These are phyloP conservation scores for Rhinoraja longicauda DNA, from an alignment of 2,797 vertebrate species.

Conservation along the genomic window DNA sequence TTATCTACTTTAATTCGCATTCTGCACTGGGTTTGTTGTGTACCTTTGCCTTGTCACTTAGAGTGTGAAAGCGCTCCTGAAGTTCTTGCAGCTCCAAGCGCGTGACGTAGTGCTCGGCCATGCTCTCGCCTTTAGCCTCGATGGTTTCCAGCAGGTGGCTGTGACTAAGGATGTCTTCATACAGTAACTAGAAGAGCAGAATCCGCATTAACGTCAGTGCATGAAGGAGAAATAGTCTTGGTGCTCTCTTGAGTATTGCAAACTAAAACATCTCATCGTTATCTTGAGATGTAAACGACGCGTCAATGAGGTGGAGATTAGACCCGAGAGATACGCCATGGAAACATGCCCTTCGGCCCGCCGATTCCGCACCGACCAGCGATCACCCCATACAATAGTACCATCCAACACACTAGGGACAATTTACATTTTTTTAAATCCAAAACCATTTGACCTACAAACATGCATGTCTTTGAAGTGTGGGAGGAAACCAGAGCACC, in stretches of 20 bases:
- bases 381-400: no score
- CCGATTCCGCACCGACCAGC: no score
- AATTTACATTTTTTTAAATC: no score
- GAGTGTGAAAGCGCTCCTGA: conserved; percentile 67
- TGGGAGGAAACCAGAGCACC: no score
- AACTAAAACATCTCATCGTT: background rate
- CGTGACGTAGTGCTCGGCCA: conserved; percentile 80
- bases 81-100: conserved; percentile 85
- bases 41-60: conserved; percentile 84
- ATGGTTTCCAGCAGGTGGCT: conserved; percentile 81
- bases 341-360: no score
- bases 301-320: background rate
- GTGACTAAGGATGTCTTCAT: conserved; percentile 88
- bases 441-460: no score
- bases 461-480: no score
- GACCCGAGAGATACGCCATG: no score
- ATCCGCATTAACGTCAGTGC: background rate
- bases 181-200: conserved; percentile 68
- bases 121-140: conserved; percentile 77
- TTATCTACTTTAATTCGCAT: background rate
- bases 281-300: background rate
- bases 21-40: background rate
- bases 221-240: background rate
- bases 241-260: no score
- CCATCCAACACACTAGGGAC: no score